Evolutionary conservation across 2,888 invertebrate species (phyloP), one percentile per base, ranked within the genome.

Genomic region (Scelioninae gen. 1): DNA sequence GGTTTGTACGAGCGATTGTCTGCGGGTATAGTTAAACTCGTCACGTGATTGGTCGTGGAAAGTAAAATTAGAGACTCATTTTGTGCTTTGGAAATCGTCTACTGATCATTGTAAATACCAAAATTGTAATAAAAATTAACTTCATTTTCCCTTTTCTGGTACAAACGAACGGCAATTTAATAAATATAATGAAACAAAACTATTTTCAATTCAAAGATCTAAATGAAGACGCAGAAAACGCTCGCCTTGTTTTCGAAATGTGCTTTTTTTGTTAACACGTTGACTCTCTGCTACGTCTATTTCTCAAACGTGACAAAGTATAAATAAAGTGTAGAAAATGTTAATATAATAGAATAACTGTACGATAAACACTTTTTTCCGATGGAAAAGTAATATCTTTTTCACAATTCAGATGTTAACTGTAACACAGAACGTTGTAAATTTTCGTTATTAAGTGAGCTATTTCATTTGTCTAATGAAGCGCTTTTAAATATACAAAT

Each of bases 251-350:
- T 45, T 47, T 56, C 53, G 47, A 66, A 34, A 63, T 34, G 58
- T 63, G 49, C 13, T 55, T 40, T 77, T 82, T 56, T 62, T n/a
- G 56, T 82, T 74, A 40, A 68, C 49, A 47, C 75, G 78, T 78
- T 75, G 78, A 82, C 82, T 82, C 82, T 82, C 82, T 82, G 82
- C 82, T 82, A 82, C 82, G 74, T 78, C 78, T 74, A 78, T 82
- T 82, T 82, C 82, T 82, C 74, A 75, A 82, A 65, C 63, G 78
- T 74, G 82, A 78, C 68, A 78, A 78, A 71, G 53, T 77, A 77
- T 78, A 80, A 74, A 74, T 74, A 80, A 74, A 79, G 58, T 80
- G 72, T 74, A 80, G 79, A 79, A 78, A 79, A 16, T 80, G 74
- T 72, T 79, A 53, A 72, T 72, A 72, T 72, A 72, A 79, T 72